Evolutionary conservation across 2,888 invertebrate species (phyloP).

Genomic region (Pristionchus entomophagus): DNA sequence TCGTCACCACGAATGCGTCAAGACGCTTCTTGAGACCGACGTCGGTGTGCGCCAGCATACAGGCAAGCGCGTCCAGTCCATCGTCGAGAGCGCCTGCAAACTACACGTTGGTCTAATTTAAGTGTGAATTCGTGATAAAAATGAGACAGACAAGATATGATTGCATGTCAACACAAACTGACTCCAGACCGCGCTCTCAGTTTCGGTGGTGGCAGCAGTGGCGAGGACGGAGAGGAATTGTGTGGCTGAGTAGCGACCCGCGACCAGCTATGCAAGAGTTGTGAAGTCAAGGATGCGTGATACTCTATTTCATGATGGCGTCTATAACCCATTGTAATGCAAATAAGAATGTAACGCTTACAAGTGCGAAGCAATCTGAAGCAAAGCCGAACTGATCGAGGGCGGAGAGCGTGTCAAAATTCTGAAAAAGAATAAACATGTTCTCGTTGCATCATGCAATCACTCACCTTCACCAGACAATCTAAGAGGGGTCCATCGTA

Average conservation of each 20-base stretch:
- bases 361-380: conserved; percentile 93
- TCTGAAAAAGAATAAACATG: not conserved
- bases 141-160: not conserved
- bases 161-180: no score
- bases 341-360: conserved; percentile 72
- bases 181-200: conserved; percentile 93
- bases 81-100: conserved; percentile 36
- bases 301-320: no score
- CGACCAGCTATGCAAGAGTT: conserved; percentile 79
- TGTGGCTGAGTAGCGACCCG: conserved; percentile 87
- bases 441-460: not conserved
- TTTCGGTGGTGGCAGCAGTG: conserved; percentile 85
- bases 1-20: conserved; percentile 63
- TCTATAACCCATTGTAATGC: no score
- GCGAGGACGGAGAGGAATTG: conserved; percentile 88
- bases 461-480: conserved; percentile 44
- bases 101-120: not conserved
- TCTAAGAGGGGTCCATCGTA: conserved; percentile 68
- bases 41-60: conserved; percentile 56
- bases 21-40: conserved; percentile 53
- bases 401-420: conserved; percentile 82
- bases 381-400: conserved; percentile 90
- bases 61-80: conserved; percentile 54
- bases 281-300: not conserved
- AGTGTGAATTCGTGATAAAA: not conserved